Conservation (phyloP, 1,140 invertebrate genomes). For the Branchinecta lindahli region DNA sequence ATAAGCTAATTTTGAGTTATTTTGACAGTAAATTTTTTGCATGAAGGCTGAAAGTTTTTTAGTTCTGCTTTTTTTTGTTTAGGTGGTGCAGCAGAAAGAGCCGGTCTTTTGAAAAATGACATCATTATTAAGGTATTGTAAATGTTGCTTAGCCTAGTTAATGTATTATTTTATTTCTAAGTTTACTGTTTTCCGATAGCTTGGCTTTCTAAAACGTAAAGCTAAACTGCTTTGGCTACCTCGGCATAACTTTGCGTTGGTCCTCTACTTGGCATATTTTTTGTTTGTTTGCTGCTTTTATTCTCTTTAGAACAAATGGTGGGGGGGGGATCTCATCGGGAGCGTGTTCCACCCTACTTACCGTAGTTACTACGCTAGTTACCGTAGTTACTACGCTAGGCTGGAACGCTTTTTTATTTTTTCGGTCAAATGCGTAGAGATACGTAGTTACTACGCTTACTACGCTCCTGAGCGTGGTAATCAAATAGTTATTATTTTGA, state of each 20-base stretch:
- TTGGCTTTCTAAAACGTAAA: background rate
- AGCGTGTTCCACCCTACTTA: too few relatives aligned
- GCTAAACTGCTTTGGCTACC: too few relatives aligned
- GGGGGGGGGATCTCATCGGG: too few relatives aligned
- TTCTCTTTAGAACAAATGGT: constrained; percentile 11
- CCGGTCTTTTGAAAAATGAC: constrained; percentile 81
- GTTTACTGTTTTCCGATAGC: constrained; percentile 8
- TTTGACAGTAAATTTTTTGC: constrained; percentile 10
- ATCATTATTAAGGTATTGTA: constrained; percentile 71
- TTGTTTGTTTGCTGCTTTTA: constrained; percentile 18
- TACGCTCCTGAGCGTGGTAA: too few relatives aligned
- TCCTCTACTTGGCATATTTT: background rate
- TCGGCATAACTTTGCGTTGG: background rate
- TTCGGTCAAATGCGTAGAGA: too few relatives aligned
- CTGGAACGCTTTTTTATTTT: too few relatives aligned
- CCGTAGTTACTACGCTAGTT: too few relatives aligned
- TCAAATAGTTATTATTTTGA: too few relatives aligned
- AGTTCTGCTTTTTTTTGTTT: constrained; percentile 26
- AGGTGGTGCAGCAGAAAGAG: constrained; percentile 83
- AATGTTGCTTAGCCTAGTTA: constrained; percentile 15
- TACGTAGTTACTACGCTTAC: too few relatives aligned
- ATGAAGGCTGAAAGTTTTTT: constrained; percentile 18
- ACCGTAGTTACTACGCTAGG: too few relatives aligned
- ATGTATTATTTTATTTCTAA: constrained; percentile 16
- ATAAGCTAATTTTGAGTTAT: constrained; percentile 13